Evolutionary conservation across 1,140 invertebrate genomes (phyloP).

Genomic region (Linepithema humile): DNA sequence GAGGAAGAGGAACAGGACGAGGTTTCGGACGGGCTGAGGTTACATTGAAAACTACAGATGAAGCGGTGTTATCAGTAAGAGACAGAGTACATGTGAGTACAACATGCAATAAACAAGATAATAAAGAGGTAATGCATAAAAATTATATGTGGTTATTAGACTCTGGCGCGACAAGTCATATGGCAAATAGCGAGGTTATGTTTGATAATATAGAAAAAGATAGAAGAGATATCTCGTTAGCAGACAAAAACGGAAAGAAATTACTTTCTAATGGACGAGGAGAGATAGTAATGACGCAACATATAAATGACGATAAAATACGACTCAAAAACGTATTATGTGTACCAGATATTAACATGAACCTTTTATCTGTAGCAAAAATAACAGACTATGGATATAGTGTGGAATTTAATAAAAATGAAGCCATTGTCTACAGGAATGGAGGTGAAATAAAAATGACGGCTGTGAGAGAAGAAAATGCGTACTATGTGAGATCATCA

Average conservation of each 20-base stretch:
- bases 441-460: neutral
- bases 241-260: conserved; percentile 24
- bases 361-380: neutral
- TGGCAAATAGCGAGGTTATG: neutral
- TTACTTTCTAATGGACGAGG: neutral
- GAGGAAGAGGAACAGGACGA: neutral
- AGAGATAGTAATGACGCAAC: neutral
- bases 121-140: neutral
- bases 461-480: neutral
- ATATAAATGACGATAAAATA: neutral
- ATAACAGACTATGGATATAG: neutral
- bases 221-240: neutral
- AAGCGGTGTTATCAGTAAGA: neutral
- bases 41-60: neutral
- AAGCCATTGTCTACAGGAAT: neutral
- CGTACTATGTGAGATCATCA: neutral
- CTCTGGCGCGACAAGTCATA: conserved; percentile 8
- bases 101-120: neutral
- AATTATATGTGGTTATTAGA: neutral
- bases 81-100: neutral
- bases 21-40: neutral
- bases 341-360: neutral
- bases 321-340: conserved; percentile 4
- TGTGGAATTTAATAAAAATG: neutral
- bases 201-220: neutral